Evolutionary conservation across 2,888 invertebrate species (phyloP).

Genomic region (Drosophila kambysellisi): DNA sequence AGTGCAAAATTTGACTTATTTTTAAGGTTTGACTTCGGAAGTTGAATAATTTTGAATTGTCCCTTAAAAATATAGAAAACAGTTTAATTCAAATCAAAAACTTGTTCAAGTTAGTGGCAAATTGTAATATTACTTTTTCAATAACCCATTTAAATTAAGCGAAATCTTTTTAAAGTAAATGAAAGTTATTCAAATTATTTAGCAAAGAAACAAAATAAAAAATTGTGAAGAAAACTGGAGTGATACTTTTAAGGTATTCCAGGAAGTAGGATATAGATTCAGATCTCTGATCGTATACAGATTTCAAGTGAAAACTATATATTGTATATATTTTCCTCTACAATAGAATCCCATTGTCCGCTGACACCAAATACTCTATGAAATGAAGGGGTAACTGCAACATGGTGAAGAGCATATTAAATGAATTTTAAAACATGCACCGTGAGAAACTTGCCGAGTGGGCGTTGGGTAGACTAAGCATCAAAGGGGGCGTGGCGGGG

Average conservation of each 20-base stretch:
- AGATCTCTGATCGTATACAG: not conserved
- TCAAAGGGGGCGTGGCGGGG: not conserved
- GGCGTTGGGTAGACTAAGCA: constrained; percentile 39
- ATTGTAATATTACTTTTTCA: too few relatives aligned
- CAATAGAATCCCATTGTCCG: constrained; percentile 12
- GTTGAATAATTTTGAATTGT: too few relatives aligned
- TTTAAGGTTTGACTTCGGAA: not conserved
- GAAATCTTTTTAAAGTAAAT: too few relatives aligned
- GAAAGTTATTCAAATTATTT: too few relatives aligned
- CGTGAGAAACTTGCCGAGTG: constrained; percentile 70
- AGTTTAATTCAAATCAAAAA: too few relatives aligned
- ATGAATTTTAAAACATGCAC: constrained; percentile 67
- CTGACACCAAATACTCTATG: constrained; percentile 3
- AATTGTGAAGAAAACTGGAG: too few relatives aligned
- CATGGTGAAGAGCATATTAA: constrained; percentile 67
- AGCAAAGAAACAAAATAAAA: too few relatives aligned
- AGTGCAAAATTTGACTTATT: not conserved
- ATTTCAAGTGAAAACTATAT: not conserved
- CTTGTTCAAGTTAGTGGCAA: too few relatives aligned
- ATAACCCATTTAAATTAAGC: too few relatives aligned
- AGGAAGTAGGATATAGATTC: not conserved
- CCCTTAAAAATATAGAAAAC: too few relatives aligned
- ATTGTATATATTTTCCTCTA: not conserved
- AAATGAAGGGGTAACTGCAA: constrained; percentile 14
- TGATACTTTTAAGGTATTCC: not conserved